Conservation (phyloP, 2,888 invertebrate genomes). For the Acrobasis consociella region DNA sequence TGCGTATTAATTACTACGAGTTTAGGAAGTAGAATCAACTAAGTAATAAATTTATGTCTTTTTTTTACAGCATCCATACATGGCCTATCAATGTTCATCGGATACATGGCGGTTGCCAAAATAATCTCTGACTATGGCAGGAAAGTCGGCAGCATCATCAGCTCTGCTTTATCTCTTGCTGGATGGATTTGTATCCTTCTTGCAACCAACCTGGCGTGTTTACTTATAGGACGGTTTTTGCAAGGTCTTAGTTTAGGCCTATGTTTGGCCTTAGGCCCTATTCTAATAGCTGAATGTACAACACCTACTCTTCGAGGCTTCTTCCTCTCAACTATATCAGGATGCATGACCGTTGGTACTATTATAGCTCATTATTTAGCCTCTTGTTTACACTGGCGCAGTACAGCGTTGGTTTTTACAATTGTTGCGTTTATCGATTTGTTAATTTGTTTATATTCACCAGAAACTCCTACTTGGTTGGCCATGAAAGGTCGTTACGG, state of each 20-base stretch:
- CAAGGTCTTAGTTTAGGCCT: conserved; percentile 75
- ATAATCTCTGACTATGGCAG: conserved; percentile 80
- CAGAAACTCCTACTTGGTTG: conserved; percentile 86
- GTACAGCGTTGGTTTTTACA: conserved; percentile 71
- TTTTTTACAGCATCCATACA: conserved; percentile 31
- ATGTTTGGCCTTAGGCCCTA: conserved; percentile 63
- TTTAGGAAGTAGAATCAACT: too few relatives aligned
- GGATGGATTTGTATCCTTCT: conserved; percentile 76
- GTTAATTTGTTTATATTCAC: conserved; percentile 55
- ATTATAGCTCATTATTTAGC: conserved; percentile 83
- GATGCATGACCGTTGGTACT: conserved; percentile 81
- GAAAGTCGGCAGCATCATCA: conserved; percentile 66
- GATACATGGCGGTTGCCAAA: conserved; percentile 49
- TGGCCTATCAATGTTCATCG: conserved; percentile 50
- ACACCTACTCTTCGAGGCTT: conserved; percentile 82
- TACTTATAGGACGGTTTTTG: conserved; percentile 48
- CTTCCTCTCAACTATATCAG: conserved; percentile 75
- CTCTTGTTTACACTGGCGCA: conserved; percentile 78
- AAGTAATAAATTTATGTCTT: not conserved
- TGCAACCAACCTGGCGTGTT: conserved; percentile 52
- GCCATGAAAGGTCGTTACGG: conserved; percentile 75
- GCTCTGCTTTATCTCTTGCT: conserved; percentile 64
- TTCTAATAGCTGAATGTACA: conserved; percentile 77
- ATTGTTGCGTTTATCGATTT: conserved; percentile 67
- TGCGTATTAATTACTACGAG: too few relatives aligned